phyloP scores from a whole-genome alignment of 2,888 invertebrate species.

The Mimumesa dahlbomi region DNA sequence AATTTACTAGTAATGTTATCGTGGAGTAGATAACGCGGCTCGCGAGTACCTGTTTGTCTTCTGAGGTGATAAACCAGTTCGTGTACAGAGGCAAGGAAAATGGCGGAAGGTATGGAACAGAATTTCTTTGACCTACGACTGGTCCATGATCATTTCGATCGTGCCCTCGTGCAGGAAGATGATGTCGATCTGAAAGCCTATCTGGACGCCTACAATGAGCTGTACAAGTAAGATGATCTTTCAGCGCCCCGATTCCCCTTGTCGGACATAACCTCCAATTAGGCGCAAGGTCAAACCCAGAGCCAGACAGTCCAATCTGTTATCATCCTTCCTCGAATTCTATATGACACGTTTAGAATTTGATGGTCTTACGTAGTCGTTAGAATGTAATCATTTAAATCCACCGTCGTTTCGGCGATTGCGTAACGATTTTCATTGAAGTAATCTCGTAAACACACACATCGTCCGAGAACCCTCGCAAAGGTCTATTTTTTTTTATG shows the following conservation, averaged over 20 bases:
- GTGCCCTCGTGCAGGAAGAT: constrained; percentile 85
- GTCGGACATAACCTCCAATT: constrained; percentile 46
- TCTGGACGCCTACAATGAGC: constrained; percentile 89
- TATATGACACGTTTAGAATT: too few species aligned
- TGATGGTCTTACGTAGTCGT: too few species aligned
- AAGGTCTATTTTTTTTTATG: background rate
- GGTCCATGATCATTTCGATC: constrained; percentile 85
- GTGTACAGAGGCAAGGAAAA: too few species aligned
- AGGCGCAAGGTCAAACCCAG: background rate
- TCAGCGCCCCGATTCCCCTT: background rate
- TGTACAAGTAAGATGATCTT: constrained; percentile 87
- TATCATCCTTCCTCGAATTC: background rate
- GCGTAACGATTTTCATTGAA: too few species aligned
- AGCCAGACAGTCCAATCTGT: background rate
- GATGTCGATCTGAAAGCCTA: constrained; percentile 88
- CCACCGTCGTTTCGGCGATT: too few species aligned
- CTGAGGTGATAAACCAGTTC: background rate
- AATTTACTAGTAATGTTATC: background rate
- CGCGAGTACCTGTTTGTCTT: background rate
- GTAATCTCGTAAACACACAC: too few species aligned
- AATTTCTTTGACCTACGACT: constrained; percentile 82
- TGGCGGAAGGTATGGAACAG: constrained; percentile 73
- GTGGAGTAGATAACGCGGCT: constrained; percentile 11
- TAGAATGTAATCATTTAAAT: too few species aligned
- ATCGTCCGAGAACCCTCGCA: too few species aligned